These are phyloP conservation scores for Vollenhovia emeryi DNA, from an alignment of 1,140 invertebrate species.

Conservation along the genomic window DNA sequence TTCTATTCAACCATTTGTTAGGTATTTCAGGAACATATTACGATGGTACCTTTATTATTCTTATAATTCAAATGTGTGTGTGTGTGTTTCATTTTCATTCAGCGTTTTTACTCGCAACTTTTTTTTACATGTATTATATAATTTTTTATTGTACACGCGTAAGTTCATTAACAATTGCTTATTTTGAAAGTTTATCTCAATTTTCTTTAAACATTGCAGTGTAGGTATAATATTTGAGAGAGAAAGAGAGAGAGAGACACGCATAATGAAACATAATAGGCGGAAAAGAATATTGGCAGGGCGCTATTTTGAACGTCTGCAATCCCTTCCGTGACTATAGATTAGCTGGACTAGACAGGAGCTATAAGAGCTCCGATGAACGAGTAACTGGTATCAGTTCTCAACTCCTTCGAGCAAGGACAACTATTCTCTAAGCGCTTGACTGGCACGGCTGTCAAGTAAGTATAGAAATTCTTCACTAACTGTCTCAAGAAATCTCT, in stretches of 20 bases:
- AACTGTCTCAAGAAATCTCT: background rate
- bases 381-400: constrained; percentile 76
- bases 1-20: constrained; percentile 9
- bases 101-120: no score
- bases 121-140: no score
- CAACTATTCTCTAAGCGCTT: constrained; percentile 60
- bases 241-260: background rate
- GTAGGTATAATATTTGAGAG: no score
- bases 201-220: no score
- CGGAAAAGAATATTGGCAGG: constrained; percentile 22
- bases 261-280: constrained; percentile 18
- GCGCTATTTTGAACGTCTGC: constrained; percentile 57
- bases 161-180: no score
- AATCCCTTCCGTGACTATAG: constrained; percentile 74
- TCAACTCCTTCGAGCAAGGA: constrained; percentile 73
- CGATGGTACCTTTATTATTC: no score
- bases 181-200: no score
- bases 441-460: background rate
- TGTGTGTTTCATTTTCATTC: no score
- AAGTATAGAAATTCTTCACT: constrained; percentile 30
- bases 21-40: background rate
- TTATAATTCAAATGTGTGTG: no score
- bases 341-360: constrained; percentile 69
- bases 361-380: constrained; percentile 78
- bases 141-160: no score